Evolutionary conservation across 2,888 invertebrate species (phyloP), one percentile per base, ranked within the genome.

Genomic region (Cataglyphis cursor): DNA sequence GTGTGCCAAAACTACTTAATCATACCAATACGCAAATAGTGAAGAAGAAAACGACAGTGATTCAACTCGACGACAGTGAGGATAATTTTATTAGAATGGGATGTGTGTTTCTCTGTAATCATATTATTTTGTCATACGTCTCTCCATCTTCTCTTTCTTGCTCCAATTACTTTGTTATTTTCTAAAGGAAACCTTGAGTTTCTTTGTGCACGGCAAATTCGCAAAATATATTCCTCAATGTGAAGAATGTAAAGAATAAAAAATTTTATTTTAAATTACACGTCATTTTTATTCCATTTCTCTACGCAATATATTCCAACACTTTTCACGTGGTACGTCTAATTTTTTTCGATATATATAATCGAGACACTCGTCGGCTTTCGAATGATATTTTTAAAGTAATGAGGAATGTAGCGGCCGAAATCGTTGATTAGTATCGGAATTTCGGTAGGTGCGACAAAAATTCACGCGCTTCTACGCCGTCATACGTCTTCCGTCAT

Each of bases 1-100:
- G 75, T 38, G 65, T 65, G 75, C 64, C 75, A 75, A 65, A 21
- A 65, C 15, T 65, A 48, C 35, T 75, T 75, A 75, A 75, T 65
- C 75, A 64, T 51, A 65, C 35, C 35, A 51, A 48, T 51, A 65
- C 64, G 51, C 51, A 65, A 51, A 57, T 72, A 73, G 61, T 59
- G 73, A 61, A 75, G 64, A 21, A 65, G 64, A 75, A 24, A 75
- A 51, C 35, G 75, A 75, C 35, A 75, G 75, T 38, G 75, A 38
- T 64, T 75, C 65, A 64, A 75, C n/a, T 75, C 65, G 51, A 75
- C 51, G 73, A 44, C 35, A 73, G 59, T 59, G 5, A 59, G 35
- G 48, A 64, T 48, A 51, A 75, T 75, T 75, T 75, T 51, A 51
- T 75, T 75, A 75, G 65, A 65, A 75, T 75, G 35, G 51, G 18